Conservation (phyloP, 1,140 invertebrate species). For the Probaryconus sp. region DNA sequence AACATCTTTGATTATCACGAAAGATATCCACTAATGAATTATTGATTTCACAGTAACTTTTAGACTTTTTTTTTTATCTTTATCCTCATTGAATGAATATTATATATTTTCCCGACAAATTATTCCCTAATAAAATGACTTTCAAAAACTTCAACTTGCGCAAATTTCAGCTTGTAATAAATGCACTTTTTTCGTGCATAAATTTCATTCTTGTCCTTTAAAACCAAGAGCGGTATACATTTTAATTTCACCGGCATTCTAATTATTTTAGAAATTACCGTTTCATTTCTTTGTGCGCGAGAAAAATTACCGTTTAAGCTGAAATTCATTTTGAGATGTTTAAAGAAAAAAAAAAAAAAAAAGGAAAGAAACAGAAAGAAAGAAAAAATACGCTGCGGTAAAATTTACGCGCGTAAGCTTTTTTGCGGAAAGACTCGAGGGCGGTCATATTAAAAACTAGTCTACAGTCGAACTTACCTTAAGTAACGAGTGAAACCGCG, state of each 20-base stretch:
- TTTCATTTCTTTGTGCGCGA: too few relatives aligned
- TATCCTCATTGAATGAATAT: too few relatives aligned
- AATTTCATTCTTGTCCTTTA: too few relatives aligned
- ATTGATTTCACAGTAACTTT: constrained; percentile 5
- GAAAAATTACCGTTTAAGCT: neutral
- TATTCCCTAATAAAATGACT: too few relatives aligned
- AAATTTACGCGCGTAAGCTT: too few relatives aligned
- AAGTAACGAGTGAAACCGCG: constrained; percentile 45
- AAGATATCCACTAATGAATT: neutral
- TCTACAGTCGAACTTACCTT: constrained; percentile 32
- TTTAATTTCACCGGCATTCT: constrained; percentile 2
- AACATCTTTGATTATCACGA: constrained; percentile 10
- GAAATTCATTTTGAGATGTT: neutral
- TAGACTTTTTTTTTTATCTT: too few relatives aligned
- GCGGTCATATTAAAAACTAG: constrained; percentile 20
- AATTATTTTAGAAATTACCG: constrained; percentile 13
- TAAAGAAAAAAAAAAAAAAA: neutral
- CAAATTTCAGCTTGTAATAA: too few relatives aligned
- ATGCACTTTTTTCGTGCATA: too few relatives aligned
- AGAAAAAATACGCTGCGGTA: neutral
- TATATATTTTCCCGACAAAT: too few relatives aligned
- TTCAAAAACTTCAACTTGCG: too few relatives aligned
- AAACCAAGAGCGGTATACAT: too few relatives aligned
- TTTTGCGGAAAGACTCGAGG: constrained; percentile 20
- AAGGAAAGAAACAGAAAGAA: neutral